phyloP scores from a whole-genome alignment of 1,140 invertebrate species.

The Adelges cooleyi region DNA sequence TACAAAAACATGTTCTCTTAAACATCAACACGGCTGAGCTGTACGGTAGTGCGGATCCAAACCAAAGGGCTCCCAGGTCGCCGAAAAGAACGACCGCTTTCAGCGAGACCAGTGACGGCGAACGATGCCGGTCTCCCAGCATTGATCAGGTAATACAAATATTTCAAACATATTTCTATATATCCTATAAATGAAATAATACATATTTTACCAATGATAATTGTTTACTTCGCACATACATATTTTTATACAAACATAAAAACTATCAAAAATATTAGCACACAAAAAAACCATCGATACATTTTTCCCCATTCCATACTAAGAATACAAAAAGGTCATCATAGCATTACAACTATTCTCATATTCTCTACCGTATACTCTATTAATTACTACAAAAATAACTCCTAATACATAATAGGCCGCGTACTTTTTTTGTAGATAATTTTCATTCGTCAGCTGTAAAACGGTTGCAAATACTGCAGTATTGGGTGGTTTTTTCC shows the following conservation, averaged over 20 bases:
- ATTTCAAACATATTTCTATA: constrained; percentile 19
- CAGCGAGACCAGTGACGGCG: constrained; percentile 43
- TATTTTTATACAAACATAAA: not conserved
- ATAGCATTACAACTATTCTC: too few species aligned
- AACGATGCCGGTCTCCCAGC: constrained; percentile 70
- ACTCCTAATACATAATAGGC: too few species aligned
- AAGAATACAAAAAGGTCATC: too few species aligned
- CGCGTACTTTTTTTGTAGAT: too few species aligned
- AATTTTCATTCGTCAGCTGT: too few species aligned
- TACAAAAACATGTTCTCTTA: constrained; percentile 78
- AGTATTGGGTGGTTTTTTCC: too few species aligned
- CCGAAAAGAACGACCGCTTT: constrained; percentile 51
- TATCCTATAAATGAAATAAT: not conserved
- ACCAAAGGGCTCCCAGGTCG: constrained; percentile 70
- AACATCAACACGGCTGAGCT: constrained; percentile 75
- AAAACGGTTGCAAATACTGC: too few species aligned
- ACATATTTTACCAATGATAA: not conserved
- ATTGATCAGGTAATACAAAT: constrained; percentile 70
- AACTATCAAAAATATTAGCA: not conserved
- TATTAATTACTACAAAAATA: too few species aligned
- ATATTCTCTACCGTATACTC: too few species aligned
- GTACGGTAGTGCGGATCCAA: constrained; percentile 77
- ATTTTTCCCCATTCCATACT: too few species aligned
- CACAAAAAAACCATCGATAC: too few species aligned
- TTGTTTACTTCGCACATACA: constrained; percentile 8